These are phyloP conservation scores for Saturnia japonica DNA, from an alignment of 2,888 invertebrate species.

Conservation along the genomic window DNA sequence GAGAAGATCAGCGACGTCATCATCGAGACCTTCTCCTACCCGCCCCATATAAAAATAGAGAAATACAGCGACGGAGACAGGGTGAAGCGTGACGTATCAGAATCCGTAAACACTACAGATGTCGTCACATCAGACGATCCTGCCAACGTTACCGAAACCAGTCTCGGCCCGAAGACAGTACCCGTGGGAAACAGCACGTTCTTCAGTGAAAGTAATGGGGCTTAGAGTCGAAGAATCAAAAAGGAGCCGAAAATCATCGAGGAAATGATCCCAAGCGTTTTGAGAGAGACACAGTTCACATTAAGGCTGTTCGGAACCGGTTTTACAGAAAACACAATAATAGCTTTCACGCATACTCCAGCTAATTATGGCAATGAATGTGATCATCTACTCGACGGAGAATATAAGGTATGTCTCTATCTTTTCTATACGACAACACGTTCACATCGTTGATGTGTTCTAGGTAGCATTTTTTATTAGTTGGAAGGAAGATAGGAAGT, in stretches of 20 bases:
- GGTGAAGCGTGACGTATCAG: conserved; percentile 30
- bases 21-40: conserved; percentile 42
- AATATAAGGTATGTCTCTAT: conserved; percentile 52
- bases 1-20: conserved; percentile 32
- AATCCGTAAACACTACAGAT: conserved; percentile 16
- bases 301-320: conserved; percentile 67
- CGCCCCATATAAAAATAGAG: conserved; percentile 20
- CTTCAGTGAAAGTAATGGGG: conserved; percentile 50
- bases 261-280: conserved; percentile 65
- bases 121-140: background rate
- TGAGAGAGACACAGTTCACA: conserved; percentile 53
- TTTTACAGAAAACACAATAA: conserved; percentile 52
- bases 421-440: no score
- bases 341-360: conserved; percentile 63
- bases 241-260: conserved; percentile 70
- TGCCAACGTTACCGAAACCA: conserved; percentile 22
- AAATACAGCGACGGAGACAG: conserved; percentile 21
- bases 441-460: no score
- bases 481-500: no score
- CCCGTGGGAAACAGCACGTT: background rate
- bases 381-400: conserved; percentile 51
- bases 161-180: conserved; percentile 28
- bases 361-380: conserved; percentile 45
- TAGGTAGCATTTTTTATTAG: no score
- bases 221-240: conserved; percentile 63